Base-by-base conservation (phyloP, 2,888 invertebrate species). In the Tridacna crocea region DNA sequence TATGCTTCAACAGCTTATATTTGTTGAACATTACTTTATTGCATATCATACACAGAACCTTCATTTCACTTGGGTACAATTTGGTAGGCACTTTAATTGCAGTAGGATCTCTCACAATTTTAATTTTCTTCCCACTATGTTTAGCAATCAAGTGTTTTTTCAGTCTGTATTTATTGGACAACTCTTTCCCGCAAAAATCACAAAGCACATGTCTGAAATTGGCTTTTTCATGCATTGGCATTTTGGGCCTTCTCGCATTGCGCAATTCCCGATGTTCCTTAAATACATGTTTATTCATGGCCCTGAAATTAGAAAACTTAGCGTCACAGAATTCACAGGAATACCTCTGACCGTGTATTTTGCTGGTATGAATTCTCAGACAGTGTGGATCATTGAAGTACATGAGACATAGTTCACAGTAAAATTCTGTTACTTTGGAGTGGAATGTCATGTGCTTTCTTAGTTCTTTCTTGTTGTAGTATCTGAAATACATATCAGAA, bases 391-490 rank as follows among this genome's bases (percentile, higher is more conserved):
- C 58, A 13, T 55, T 72, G 26, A 78, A 78, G 36, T 51, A 78
- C 78, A 78, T 78, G 19, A 51, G 63, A 51, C 78, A 78, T 6
- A 51, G 27, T 19, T 63, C 51, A 73, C 78, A 78, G 17, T 63
- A 46, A 27, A 47, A 65, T n/a, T 47, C 55, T 26, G 78, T 72
- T 0, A 72, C 63, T 17, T 46, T 72, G 13, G 36, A 48, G 72
- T 78, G 78, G 24, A 78, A 78, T 15, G 3, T 3, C 78, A 72
- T 72, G 73, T 78, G 78, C 22, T 72, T 72, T 36, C 47, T 48
- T 51, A 78, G 51, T n/a, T 78, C 78, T 47, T 70, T 77, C 61
- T 70, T 72, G 60, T 77, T 77, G 60, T 77, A 77, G 48, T 60
- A 77, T 26, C 77, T 77, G 70, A 72, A 72, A 46, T 36, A 68